A percentile compares a stretch with the other conserved stretches of the same genome.
Evolutionary conservation across 1,140 invertebrate species (phyloP).

Genomic region (Drosophila auraria): DNA sequence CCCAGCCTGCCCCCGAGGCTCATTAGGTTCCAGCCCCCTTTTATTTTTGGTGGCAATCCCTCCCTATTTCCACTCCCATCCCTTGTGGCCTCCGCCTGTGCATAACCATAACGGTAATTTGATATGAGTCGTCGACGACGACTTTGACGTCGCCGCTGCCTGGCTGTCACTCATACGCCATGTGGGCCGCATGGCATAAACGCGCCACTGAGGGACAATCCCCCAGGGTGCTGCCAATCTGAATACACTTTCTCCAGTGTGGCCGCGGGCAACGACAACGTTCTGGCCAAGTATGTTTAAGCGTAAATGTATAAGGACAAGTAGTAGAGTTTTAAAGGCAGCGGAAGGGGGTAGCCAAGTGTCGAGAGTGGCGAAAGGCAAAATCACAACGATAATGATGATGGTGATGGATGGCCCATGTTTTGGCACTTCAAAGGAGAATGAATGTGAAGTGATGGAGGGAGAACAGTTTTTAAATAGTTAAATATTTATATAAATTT

Average conservation of each 20-base stretch:
- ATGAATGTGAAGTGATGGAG: neutral
- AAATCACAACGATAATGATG: slow-evolving; percentile 27
- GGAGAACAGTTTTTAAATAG: neutral
- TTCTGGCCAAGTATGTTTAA: slow-evolving; percentile 12
- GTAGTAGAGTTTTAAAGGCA: neutral
- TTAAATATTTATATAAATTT: too few relatives aligned
- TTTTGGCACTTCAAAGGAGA: slow-evolving; percentile 5
- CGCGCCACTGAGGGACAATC: slow-evolving; percentile 9
- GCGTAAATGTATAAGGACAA: slow-evolving; percentile 6
- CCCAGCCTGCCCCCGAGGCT: slow-evolving; percentile 26
- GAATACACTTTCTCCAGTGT: slow-evolving; percentile 18
- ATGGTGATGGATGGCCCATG: slow-evolving; percentile 9
- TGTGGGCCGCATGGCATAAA: slow-evolving; percentile 31
- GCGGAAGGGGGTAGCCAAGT: neutral
- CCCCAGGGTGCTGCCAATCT: slow-evolving; percentile 42
- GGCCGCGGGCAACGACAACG: neutral
- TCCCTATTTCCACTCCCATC: neutral
- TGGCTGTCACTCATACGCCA: slow-evolving; percentile 70
- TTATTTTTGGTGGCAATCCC: neutral
- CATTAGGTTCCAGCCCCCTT: slow-evolving; percentile 18
- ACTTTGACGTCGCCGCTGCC: slow-evolving; percentile 44
- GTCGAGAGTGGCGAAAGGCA: neutral
- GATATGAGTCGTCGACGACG: slow-evolving; percentile 56
- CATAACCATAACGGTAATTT: slow-evolving; percentile 66
- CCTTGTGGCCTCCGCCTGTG: slow-evolving; percentile 12